phyloP scores from a whole-genome alignment of 1,140 invertebrate genomes.

The Limonius californicus region DNA sequence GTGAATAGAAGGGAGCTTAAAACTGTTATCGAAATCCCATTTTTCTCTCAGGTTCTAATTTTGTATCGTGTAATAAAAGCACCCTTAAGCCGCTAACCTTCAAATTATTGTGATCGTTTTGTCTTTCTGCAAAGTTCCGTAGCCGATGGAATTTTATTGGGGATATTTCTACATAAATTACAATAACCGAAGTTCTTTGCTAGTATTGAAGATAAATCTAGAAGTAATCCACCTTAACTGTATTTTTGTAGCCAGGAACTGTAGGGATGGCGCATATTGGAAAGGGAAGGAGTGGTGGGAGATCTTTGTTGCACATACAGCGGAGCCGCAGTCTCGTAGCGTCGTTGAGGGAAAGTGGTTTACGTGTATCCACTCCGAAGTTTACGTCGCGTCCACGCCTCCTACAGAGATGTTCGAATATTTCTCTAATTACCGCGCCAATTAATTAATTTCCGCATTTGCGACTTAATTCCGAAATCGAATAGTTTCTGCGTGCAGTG shows the following conservation, averaged over 20 bases:
- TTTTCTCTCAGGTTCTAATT: too few species aligned
- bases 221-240: neutral
- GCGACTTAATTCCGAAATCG: neutral
- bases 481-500: neutral
- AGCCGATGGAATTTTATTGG: too few species aligned
- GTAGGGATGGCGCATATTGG: slow-evolving; percentile 13
- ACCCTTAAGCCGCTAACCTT: too few species aligned
- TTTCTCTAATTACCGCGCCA: neutral
- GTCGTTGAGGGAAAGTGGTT: neutral
- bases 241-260: neutral
- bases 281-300: slow-evolving; percentile 16
- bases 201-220: neutral
- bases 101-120: too few species aligned
- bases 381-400: slow-evolving; percentile 18
- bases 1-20: too few species aligned
- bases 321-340: slow-evolving; percentile 7
- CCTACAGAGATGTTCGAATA: slow-evolving; percentile 5
- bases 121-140: too few species aligned
- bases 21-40: too few species aligned
- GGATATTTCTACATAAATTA: too few species aligned
- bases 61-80: too few species aligned
- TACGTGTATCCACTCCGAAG: neutral
- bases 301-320: neutral
- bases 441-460: too few species aligned
- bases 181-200: too few species aligned